phyloP scores from a whole-genome alignment of 2,113 vertebrate species.

The Gasterosteus nipponicus region DNA sequence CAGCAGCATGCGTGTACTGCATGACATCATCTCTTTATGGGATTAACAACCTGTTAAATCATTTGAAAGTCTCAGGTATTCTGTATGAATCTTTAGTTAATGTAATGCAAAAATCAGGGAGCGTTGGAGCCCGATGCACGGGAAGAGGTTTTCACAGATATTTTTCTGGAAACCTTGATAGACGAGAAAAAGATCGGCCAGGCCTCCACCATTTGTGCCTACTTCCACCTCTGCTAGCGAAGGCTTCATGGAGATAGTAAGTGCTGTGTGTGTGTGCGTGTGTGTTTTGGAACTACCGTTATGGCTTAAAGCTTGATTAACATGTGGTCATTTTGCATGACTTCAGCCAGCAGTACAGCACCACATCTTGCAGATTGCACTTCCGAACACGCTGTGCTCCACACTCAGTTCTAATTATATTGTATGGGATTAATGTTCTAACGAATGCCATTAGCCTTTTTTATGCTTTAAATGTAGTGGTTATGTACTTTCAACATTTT shows the following conservation, averaged over 20 bases:
- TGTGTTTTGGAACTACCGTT: conserved; percentile 19
- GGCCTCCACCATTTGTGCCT: conserved; percentile 23
- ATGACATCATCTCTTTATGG: not conserved
- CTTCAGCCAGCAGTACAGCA: conserved; percentile 21
- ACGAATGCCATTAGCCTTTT: not conserved
- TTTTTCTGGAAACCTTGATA: not conserved
- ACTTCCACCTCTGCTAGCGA: conserved; percentile 38
- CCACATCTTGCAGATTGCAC: not conserved
- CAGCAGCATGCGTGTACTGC: not conserved
- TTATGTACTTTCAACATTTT: conserved; percentile 3
- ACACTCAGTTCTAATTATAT: conserved; percentile 12
- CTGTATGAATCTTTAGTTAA: not conserved
- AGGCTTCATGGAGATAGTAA: conserved; percentile 20
- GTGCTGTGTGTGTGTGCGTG: conserved; percentile 1
- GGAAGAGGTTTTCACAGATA: not conserved
- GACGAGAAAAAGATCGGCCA: not conserved
- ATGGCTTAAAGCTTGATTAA: conserved; percentile 40
- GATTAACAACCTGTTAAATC: not conserved
- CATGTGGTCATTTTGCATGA: conserved; percentile 24
- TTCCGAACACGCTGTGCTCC: conserved; percentile 2
- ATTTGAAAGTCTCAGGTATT: not conserved
- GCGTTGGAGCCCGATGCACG: not conserved
- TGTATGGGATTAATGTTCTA: not conserved
- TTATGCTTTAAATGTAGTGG: conserved; percentile 1
- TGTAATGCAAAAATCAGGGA: not conserved